Evolutionary conservation across 2,888 invertebrate species (phyloP).

Genomic region (Monoplex corrugatus): DNA sequence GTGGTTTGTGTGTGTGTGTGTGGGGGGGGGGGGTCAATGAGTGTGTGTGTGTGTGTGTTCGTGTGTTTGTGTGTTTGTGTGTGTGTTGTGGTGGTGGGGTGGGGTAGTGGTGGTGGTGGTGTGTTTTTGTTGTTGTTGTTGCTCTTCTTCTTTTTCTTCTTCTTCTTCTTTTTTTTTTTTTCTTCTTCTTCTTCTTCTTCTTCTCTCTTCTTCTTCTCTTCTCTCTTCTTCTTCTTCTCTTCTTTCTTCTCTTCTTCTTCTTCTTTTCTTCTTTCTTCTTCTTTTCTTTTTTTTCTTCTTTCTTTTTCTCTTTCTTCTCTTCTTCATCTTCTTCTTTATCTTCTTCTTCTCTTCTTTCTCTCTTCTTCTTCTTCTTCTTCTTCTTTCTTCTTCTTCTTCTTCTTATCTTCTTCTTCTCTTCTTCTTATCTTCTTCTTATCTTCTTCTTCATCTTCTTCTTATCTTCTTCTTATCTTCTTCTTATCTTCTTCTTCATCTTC

Average conservation of each 20-base stretch:
- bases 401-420: too few species aligned
- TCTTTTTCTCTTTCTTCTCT: too few species aligned
- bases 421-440: too few species aligned
- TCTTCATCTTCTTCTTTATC: too few species aligned
- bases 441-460: too few species aligned
- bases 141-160: neutral
- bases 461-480: too few species aligned
- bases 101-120: neutral
- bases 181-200: constrained; percentile 26
- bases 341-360: too few species aligned
- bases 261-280: neutral
- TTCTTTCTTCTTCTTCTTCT: neutral
- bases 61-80: too few species aligned
- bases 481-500: neutral
- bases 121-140: neutral
- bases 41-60: too few species aligned
- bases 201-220: neutral
- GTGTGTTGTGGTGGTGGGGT: too few species aligned
- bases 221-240: constrained; percentile 17
- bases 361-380: neutral
- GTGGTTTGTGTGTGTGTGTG: too few species aligned
- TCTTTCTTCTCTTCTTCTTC: constrained; percentile 3
- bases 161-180: neutral
- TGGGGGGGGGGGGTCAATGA: too few species aligned
- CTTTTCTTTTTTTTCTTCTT: neutral